These are phyloP conservation scores for Tetragnatha montana DNA, from an alignment of 2,888 invertebrate genomes.

Conservation along the genomic window DNA sequence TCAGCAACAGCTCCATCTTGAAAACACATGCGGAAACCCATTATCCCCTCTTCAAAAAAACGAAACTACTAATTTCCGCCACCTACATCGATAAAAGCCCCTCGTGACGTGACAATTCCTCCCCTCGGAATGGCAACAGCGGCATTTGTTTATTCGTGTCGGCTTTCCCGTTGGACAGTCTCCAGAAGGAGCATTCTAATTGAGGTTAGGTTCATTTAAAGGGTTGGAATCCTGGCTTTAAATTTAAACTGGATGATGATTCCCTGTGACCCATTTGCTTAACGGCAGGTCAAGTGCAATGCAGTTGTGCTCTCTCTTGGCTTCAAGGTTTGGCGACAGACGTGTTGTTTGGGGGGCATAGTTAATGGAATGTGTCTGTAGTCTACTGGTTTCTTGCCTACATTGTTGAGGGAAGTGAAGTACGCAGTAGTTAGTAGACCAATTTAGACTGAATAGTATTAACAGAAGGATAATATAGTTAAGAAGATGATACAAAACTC, in stretches of 20 bases:
- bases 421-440: no score
- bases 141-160: constrained; percentile 6
- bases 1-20: background rate
- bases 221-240: constrained; percentile 11
- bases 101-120: background rate
- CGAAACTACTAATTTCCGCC: background rate
- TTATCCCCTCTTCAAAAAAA: background rate
- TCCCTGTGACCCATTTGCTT: constrained; percentile 22
- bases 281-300: constrained; percentile 10
- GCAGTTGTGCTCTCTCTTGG: background rate
- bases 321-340: background rate
- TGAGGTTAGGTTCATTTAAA: constrained; percentile 45
- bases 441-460: no score
- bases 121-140: constrained; percentile 4
- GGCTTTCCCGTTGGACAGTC: constrained; percentile 1
- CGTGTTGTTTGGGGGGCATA: no score
- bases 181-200: constrained; percentile 26
- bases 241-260: constrained; percentile 40
- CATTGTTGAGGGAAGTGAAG: no score
- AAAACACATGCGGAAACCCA: background rate
- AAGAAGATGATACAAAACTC: no score
- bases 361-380: no score
- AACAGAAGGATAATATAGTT: no score
- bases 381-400: no score
- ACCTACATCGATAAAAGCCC: background rate